Base-by-base conservation (phyloP, 1,140 invertebrate species). In the Diorhabda elongata region DNA sequence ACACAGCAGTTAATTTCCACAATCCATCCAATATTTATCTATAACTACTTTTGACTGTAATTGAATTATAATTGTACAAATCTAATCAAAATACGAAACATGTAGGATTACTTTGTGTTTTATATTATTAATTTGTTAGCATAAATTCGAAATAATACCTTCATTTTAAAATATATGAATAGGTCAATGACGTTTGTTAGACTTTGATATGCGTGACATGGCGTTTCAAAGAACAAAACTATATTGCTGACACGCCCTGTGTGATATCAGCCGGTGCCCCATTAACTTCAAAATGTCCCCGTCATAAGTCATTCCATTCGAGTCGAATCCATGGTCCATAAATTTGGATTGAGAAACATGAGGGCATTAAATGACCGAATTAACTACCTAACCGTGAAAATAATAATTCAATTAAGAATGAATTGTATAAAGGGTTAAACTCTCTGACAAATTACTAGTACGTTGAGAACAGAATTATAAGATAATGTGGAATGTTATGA, bases 291-390 rank as follows among this genome's bases (percentile, higher is more conserved):
- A 52, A 52, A 52, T 52, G 47, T 52, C 47, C n/a, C 47, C 47
- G n/a, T n/a, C 47, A 52, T 52, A 52, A 52, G 47, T 52, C 47
- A 52, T 52, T 52, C 47, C 47, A 52, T 52, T 52, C 47, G n/a
- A 8, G 47, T 52, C 47, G 47, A 52, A 52, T n/a, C 47, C 47
- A 52, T 52, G 47, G 47, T 6, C 47, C 6, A 52, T 52, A 52
- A 52, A 52, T 52, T 52, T 52, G 47, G 47, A 8, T 52, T 8
- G 47, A 52, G n/a, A 52, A n/a, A 52, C 47, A 52, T 52, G n/a
- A n/a, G 47, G 47, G 47, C 47, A 52, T 52, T 52, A 52, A 52
- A 52, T 52, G 47, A 52, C 47, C 47, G 4, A 52, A 52, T 8
- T 52, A n/a, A 52, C 47, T 52, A 52, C n/a, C 47, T 52, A n/a